phyloP scores from a whole-genome alignment of 2,888 invertebrate species.

The Zelleria hepariella region DNA sequence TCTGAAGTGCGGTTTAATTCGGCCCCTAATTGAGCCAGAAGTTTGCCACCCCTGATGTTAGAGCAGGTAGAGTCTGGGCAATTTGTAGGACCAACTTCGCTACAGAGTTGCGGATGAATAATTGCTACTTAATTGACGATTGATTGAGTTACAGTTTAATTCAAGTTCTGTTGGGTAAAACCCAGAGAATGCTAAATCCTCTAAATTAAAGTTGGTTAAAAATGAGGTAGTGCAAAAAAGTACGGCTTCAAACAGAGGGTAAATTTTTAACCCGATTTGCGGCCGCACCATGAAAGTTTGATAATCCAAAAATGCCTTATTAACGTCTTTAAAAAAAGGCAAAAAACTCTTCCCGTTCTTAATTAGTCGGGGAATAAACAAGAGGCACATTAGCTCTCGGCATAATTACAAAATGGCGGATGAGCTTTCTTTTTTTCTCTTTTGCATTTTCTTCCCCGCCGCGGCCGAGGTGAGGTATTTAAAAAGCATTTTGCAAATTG shows the following conservation, averaged over 20 bases:
- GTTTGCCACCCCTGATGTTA: constrained; percentile 42
- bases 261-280: neutral
- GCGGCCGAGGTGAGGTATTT: neutral
- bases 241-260: neutral
- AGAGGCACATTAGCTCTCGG: constrained; percentile 66
- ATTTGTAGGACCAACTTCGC: constrained; percentile 38
- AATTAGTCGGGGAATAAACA: constrained; percentile 70
- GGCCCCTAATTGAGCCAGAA: constrained; percentile 62
- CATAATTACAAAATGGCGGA: constrained; percentile 60
- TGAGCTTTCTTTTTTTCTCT: constrained; percentile 33
- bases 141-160: constrained; percentile 20
- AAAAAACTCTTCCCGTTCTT: constrained; percentile 61
- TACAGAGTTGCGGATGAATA: neutral
- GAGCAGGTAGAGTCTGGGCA: constrained; percentile 32
- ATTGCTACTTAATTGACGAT: constrained; percentile 9
- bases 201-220: neutral
- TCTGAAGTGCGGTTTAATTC: constrained; percentile 56
- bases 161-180: neutral
- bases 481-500: constrained; percentile 19
- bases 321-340: constrained; percentile 47
- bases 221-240: neutral
- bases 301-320: constrained; percentile 43
- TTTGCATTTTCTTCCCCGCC: constrained; percentile 21
- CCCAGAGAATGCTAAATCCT: too few species aligned
- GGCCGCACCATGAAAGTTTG: constrained; percentile 55